phyloP scores from a whole-genome alignment of 2,797 vertebrate genomes.

The Cryptoprocta ferox region DNA sequence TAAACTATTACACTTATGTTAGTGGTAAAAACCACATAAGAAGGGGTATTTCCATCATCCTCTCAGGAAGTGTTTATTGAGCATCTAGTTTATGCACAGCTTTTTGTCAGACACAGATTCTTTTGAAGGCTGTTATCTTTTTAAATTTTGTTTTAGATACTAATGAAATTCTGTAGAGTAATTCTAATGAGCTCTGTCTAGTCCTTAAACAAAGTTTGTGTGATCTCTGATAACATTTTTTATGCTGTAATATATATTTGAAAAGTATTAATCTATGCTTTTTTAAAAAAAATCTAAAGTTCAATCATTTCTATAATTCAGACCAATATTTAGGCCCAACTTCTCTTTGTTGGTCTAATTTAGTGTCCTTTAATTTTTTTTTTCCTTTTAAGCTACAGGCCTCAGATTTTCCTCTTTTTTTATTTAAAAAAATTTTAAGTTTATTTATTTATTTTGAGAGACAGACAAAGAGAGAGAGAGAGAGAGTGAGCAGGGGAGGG shows the following conservation, averaged over 20 bases:
- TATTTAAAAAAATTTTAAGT: no score
- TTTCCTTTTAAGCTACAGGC: background rate
- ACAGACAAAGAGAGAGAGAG: no score
- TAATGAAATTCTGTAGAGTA: background rate
- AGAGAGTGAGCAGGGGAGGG: no score
- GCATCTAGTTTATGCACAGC: background rate
- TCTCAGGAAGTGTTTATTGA: background rate
- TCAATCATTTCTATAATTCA: background rate
- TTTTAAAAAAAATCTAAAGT: background rate
- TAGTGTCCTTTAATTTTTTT: background rate
- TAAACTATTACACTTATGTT: slow-evolving; percentile 17
- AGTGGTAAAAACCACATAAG: background rate
- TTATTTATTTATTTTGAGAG: no score
- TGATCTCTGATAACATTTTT: background rate
- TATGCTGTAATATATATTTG: background rate
- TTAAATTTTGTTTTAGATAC: background rate
- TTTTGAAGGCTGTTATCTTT: background rate
- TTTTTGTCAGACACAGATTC: background rate
- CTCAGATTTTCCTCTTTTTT: background rate
- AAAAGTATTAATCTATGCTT: background rate
- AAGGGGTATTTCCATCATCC: background rate
- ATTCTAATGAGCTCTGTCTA: background rate
- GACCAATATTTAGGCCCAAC: background rate
- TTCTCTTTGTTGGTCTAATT: background rate
- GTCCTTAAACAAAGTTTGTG: background rate